Percentiles rank a stretch among this genome's conserved stretches.
These are phyloP conservation scores for Pipistrellus kuhlii DNA, from an alignment of 2,797 vertebrate genomes.

Conservation along the genomic window DNA sequence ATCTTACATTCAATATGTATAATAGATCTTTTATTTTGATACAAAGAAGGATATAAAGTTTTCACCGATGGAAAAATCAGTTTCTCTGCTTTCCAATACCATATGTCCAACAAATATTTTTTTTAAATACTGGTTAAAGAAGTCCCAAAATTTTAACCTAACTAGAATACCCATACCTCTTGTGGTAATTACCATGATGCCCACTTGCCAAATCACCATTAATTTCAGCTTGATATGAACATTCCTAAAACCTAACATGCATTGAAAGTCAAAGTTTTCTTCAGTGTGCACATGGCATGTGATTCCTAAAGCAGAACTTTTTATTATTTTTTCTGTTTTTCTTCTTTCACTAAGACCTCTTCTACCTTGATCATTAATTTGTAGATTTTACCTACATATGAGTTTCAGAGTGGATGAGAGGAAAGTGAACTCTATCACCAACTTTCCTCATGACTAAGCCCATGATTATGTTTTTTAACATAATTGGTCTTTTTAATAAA, in stretches of 20 bases:
- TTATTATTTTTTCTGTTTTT: conserved; percentile 14
- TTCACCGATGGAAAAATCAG: conserved; percentile 37
- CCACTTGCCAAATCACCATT: background rate
- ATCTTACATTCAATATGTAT: background rate
- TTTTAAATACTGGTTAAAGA: background rate
- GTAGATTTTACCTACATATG: background rate
- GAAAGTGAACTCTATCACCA: background rate
- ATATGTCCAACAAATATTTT: background rate
- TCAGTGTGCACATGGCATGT: background rate
- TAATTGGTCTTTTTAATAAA: background rate
- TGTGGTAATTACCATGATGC: background rate
- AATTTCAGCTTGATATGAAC: conserved; percentile 21
- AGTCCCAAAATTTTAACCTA: background rate
- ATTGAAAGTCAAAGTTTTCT: background rate
- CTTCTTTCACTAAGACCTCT: conserved; percentile 4
- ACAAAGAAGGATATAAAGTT: background rate
- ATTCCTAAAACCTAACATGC: background rate
- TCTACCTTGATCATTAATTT: background rate
- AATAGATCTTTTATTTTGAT: conserved; percentile 16
- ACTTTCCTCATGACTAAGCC: background rate
- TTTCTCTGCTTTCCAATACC: background rate
- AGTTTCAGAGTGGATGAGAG: background rate
- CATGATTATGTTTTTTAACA: background rate
- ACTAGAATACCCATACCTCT: background rate
- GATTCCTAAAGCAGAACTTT: background rate